Percentiles rank a stretch among this genome's conserved stretches.
Conservation (phyloP, 2,797 vertebrate species). For the Coluber constrictor region DNA sequence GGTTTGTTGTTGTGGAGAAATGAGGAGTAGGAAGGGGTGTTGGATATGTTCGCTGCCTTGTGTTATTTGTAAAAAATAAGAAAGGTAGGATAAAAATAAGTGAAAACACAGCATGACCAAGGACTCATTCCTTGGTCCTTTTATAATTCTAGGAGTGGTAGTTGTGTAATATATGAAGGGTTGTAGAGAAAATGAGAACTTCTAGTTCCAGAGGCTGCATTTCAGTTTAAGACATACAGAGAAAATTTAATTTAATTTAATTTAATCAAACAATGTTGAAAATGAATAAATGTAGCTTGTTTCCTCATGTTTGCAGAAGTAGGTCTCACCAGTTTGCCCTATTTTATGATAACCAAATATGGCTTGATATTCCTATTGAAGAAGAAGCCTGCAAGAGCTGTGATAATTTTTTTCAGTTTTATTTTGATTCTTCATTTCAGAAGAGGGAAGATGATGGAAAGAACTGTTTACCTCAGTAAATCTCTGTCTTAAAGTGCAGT, state of each 20-base stretch:
- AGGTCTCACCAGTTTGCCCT: not conserved
- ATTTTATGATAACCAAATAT: not conserved
- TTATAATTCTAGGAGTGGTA: not conserved
- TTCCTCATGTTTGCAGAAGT: not conserved
- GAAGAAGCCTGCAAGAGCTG: not conserved
- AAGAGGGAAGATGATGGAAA: not conserved
- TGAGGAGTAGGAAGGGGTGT: not conserved
- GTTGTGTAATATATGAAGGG: not conserved
- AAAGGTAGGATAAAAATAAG: not conserved
- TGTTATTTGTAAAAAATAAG: not conserved
- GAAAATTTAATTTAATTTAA: not conserved
- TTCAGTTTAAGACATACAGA: not conserved
- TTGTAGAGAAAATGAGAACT: not conserved
- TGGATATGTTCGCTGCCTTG: not conserved
- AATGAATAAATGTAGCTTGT: not conserved
- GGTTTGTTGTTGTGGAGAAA: not conserved
- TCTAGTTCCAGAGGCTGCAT: not conserved
- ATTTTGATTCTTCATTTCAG: not conserved
- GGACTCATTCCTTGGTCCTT: too few relatives aligned
- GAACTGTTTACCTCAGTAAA: not conserved
- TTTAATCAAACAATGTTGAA: not conserved
- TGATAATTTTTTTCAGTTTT: not conserved
- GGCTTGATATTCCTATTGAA: not conserved
- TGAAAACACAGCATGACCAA: not conserved
- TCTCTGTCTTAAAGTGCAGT: not conserved